Evolutionary conservation across 2,113 vertebrate genomes (phyloP), one percentile per base, ranked within the genome.

Genomic region (Fukomys damarensis): DNA sequence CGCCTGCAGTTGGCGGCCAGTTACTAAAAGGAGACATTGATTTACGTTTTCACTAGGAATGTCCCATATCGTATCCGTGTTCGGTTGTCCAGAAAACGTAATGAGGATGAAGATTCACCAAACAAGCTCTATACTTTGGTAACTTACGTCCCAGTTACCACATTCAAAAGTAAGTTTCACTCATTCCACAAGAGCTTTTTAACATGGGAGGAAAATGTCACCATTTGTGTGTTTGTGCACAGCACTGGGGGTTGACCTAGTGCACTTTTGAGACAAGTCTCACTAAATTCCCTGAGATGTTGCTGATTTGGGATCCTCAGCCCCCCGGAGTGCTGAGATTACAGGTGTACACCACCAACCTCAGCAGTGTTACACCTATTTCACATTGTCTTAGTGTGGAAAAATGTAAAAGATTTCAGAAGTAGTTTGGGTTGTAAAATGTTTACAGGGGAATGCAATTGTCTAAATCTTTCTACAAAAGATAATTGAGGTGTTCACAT

Each of bases 31-130:
- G 87, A 77, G 20, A 46, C 52, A 41, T 16, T 88, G 54, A 58
- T 46, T 35, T 19, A 0, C 79, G 0, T 96, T 17, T 7, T 92
- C 68, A 96, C 17, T 96, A 99, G 99, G 98, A 99, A 99, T 0
- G 99, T 99, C 95, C 99, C 99, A 20, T 99, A 99, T 95, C 99
- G 99, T 20, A 99, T 99, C 92, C 99, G 99, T 2, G 99, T 99
- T 11, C 99, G 99, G 7, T 98, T 99, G 97, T 99, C 99, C 98
- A 99, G 99, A 97, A 99, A 99, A 95, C 99, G 99, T 58, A 99
- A 99, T 0, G 99, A 99, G 96, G 99, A 99, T n/a, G 99, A 99
- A 97, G 99, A 99, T 91, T 99, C 99, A 0, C 99, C 99, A n/a
- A 99, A 99, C 98, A 99, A 99, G 94, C 98, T 99, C 0, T 99